Evolutionary conservation across 2,888 invertebrate genomes (phyloP).

Genomic region (Ormyrus pomaceus): DNA sequence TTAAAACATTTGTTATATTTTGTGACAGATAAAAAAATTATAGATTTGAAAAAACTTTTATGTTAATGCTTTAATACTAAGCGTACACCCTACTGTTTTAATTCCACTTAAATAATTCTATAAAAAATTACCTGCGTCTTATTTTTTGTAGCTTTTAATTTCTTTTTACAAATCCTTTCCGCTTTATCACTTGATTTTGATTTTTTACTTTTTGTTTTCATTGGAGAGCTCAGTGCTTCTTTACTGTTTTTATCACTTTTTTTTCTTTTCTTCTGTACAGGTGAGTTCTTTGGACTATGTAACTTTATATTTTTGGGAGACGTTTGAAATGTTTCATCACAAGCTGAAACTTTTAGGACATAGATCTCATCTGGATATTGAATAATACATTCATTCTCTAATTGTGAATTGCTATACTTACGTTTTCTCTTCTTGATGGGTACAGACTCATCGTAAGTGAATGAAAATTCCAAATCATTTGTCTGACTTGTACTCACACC

Average conservation of each 20-base stretch:
- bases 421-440: slow-evolving; percentile 64
- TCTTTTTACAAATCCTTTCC: slow-evolving; percentile 46
- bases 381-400: slow-evolving; percentile 54
- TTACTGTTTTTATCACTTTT: slow-evolving; percentile 25
- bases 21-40: too few relatives aligned
- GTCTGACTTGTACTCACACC: slow-evolving; percentile 25
- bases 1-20: too few relatives aligned
- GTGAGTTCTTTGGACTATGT: slow-evolving; percentile 48
- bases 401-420: slow-evolving; percentile 64
- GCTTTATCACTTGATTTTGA: slow-evolving; percentile 47
- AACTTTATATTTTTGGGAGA: slow-evolving; percentile 61
- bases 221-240: slow-evolving; percentile 67
- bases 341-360: slow-evolving; percentile 61
- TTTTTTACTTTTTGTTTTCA: slow-evolving; percentile 44
- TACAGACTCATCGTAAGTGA: slow-evolving; percentile 63
- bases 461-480: slow-evolving; percentile 46
- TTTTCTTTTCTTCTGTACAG: slow-evolving; percentile 38
- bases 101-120: too few relatives aligned
- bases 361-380: background rate
- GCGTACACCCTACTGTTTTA: too few relatives aligned
- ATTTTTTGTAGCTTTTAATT: too few relatives aligned
- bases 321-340: slow-evolving; percentile 67
- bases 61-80: too few relatives aligned
- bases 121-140: too few relatives aligned
- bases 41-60: too few relatives aligned